Base-by-base conservation (phyloP, 2,888 invertebrate genomes). In the Aspidapion aeneum region DNA sequence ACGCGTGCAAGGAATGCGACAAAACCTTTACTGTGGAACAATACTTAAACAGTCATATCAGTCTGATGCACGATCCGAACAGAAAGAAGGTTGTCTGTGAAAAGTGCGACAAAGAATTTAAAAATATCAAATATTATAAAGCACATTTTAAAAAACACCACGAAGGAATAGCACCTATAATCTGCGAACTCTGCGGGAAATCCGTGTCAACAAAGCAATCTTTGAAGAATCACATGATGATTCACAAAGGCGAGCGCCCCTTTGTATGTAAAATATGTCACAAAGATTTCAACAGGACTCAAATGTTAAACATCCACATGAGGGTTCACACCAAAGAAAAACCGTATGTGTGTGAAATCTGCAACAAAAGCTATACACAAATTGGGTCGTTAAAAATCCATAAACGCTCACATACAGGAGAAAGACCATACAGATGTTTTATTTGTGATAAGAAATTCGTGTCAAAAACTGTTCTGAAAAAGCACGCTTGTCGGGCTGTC, bases 171-270 rank as follows among this genome's bases (percentile, higher is more conserved):
- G 52, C 19, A n/a, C 12, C 35, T 3, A 35, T 35, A 35, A 35
- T 35, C 18, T 87, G 87, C 67, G 79, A 83, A 0, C 75, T 84
- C 1, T 87, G 87, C 66, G 83, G 84, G 0, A 85, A 85, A 69
- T 58, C 58, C 16, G 22, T 73, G 35, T 64, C 65, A 1, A 64
- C 68, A 0, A 52, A 62, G 9, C 55, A 56, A 19, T 64, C 65
- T 9, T 56, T 73, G 2, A 70, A 64, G 12, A 64, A 68, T 57
- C 74, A 74, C 59, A 68, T 68, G 63, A 66, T 70, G 48, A 70
- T 66, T 48, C 73, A 72, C 54, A 76, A 74, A 3, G 75, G 75
- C 1, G 74, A 76, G 35, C 74, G 74, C 62, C 76, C 76, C 0
- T 76, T 72, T 61, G 59, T 63, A 54, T 60, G 60, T 21, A 48